Evolutionary conservation across 2,888 invertebrate species (phyloP).

Genomic region (Ctenicera cuprea): DNA sequence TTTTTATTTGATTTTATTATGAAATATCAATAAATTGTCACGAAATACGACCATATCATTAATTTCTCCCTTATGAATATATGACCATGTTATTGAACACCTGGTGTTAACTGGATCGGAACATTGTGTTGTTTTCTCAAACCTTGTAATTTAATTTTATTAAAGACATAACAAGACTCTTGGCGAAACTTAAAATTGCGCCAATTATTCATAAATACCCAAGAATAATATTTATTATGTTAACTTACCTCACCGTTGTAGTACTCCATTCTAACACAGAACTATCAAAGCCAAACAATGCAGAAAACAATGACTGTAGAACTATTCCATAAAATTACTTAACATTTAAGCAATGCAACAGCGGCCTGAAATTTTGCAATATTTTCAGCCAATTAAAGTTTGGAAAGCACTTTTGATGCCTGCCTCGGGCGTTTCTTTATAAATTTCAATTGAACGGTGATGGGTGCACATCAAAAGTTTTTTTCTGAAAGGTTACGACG

Average conservation of each 20-base stretch:
- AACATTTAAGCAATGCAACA: slow-evolving; percentile 20
- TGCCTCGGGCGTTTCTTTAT: slow-evolving; percentile 6
- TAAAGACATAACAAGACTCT: neutral
- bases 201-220: slow-evolving; percentile 6
- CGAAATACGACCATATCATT: neutral
- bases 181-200: slow-evolving; percentile 20
- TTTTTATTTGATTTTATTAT: too few relatives aligned
- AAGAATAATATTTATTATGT: slow-evolving; percentile 18
- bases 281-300: slow-evolving; percentile 18
- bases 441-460: neutral
- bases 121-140: slow-evolving; percentile 3
- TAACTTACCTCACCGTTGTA: slow-evolving; percentile 28
- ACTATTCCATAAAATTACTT: slow-evolving; percentile 27
- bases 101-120: slow-evolving; percentile 33
- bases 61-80: neutral
- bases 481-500: slow-evolving; percentile 2
- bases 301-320: slow-evolving; percentile 13
- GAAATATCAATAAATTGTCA: slow-evolving; percentile 1
- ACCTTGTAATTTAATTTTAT: slow-evolving; percentile 20
- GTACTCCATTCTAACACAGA: slow-evolving; percentile 20
- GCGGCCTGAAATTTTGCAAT: slow-evolving; percentile 32
- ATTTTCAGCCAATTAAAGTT: slow-evolving; percentile 22
- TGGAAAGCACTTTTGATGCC: slow-evolving; percentile 18
- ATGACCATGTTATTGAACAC: neutral
- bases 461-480: slow-evolving; percentile 21